Percentiles rank a stretch among this genome's conserved stretches.
Evolutionary conservation across 2,797 vertebrate genomes (phyloP).

Genomic region (Melanotaenia parkinsoni): DNA sequence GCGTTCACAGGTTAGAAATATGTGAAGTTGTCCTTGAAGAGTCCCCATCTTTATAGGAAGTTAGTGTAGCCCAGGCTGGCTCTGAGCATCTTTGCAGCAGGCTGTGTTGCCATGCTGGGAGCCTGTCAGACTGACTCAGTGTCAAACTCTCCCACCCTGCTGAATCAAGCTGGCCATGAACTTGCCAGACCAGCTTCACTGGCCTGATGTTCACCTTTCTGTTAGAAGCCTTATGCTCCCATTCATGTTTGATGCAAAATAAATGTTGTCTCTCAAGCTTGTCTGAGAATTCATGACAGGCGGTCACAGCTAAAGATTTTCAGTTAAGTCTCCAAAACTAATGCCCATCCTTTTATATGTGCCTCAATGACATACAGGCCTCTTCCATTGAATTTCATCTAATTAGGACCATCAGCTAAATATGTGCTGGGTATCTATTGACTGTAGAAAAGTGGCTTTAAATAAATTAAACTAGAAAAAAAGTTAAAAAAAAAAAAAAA

Average conservation of each 20-base stretch:
- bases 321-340: too few relatives aligned
- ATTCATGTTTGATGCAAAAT: slow-evolving; percentile 22
- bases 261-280: slow-evolving; percentile 28
- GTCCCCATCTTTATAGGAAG: slow-evolving; percentile 32
- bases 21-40: slow-evolving; percentile 64
- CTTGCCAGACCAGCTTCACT: slow-evolving; percentile 36
- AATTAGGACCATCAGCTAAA: too few relatives aligned
- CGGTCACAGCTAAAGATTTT: too few relatives aligned
- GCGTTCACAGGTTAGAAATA: slow-evolving; percentile 55
- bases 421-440: too few relatives aligned
- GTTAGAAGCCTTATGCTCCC: slow-evolving; percentile 21
- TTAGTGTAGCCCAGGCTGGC: slow-evolving; percentile 31
- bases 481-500: too few relatives aligned
- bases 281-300: slow-evolving; percentile 23
- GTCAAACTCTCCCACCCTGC: slow-evolving; percentile 61
- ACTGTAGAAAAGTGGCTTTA: too few relatives aligned
- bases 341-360: too few relatives aligned
- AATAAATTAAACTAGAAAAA: too few relatives aligned
- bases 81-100: slow-evolving; percentile 59
- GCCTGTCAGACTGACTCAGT: slow-evolving; percentile 67
- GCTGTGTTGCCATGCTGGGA: slow-evolving; percentile 56
- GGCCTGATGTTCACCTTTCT: slow-evolving; percentile 39
- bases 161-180: slow-evolving; percentile 70
- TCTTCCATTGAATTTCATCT: too few relatives aligned
- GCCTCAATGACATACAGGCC: too few relatives aligned